phyloP scores from a whole-genome alignment of 2,113 vertebrate species.

The Otolemur garnettii region DNA sequence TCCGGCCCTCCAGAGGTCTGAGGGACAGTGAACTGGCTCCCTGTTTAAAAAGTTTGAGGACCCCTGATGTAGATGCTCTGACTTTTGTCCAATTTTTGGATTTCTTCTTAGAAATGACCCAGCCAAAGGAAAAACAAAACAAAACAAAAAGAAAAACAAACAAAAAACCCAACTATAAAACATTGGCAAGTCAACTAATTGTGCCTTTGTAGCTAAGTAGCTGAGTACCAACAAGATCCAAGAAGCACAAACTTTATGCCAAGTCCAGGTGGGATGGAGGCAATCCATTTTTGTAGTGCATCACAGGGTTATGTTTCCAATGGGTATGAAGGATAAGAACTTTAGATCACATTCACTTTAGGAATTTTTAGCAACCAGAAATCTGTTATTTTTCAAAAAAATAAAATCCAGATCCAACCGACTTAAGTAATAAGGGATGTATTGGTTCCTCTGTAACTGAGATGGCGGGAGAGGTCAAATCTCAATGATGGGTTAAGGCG shows the following conservation, averaged over 20 bases:
- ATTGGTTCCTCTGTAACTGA: background rate
- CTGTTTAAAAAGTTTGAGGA: background rate
- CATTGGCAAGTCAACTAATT: background rate
- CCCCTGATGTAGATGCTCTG: background rate
- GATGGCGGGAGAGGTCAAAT: background rate
- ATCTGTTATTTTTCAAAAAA: conserved; percentile 4
- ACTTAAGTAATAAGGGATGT: conserved; percentile 29
- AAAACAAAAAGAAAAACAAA: background rate
- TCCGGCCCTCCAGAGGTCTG: no score
- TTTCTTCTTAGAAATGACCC: background rate
- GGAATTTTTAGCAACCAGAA: background rate
- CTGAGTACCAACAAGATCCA: background rate
- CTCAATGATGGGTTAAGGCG: background rate
- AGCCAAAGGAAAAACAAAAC: background rate
- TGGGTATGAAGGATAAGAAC: background rate
- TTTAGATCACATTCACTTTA: background rate
- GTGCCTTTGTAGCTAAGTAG: background rate
- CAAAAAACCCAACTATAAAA: background rate
- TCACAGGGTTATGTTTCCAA: background rate
- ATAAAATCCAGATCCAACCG: conserved; percentile 16
- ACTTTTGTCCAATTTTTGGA: background rate
- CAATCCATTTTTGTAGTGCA: background rate
- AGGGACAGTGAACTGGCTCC: no score
- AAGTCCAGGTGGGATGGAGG: background rate
- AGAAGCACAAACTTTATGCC: background rate